Percentiles rank a stretch among this genome's conserved stretches.
These are phyloP conservation scores for Ditylenchus dipsaci DNA, from an alignment of 1,140 invertebrate genomes.

Conservation along the genomic window DNA sequence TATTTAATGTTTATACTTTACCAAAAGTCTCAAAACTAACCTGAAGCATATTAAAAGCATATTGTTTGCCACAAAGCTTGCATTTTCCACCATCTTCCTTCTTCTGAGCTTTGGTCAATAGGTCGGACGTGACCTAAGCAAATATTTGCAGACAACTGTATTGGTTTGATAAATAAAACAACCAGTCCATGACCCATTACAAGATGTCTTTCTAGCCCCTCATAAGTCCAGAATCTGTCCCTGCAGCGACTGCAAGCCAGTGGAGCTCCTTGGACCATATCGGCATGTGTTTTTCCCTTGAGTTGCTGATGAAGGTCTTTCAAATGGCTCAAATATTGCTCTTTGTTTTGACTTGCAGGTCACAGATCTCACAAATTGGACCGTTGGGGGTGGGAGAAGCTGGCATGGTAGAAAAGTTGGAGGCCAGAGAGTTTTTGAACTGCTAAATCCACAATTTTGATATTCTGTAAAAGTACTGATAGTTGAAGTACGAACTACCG, in stretches of 20 bases:
- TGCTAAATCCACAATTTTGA: too few relatives aligned
- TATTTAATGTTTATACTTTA: too few relatives aligned
- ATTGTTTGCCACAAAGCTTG: conserved; percentile 76
- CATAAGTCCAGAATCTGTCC: conserved; percentile 76
- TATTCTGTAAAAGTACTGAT: too few relatives aligned
- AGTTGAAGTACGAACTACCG: conserved; percentile 11
- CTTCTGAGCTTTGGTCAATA: too few relatives aligned
- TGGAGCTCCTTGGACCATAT: conserved; percentile 64
- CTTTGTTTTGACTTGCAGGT: conserved; percentile 37
- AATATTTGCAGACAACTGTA: too few relatives aligned
- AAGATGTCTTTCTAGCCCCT: conserved; percentile 82
- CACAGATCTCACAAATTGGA: conserved; percentile 47
- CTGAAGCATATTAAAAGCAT: conserved; percentile 55
- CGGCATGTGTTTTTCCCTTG: conserved; percentile 30
- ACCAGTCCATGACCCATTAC: conserved; percentile 85
- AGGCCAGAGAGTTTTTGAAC: neutral
- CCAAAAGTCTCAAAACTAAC: too few relatives aligned
- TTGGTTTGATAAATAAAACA: conserved; percentile 85
- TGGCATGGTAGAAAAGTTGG: neutral
- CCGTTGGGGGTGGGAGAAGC: neutral
- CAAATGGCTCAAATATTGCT: conserved; percentile 35
- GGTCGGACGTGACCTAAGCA: too few relatives aligned
- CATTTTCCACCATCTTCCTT: conserved; percentile 70
- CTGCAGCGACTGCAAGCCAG: conserved; percentile 92
- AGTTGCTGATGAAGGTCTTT: conserved; percentile 45